Base-by-base conservation (phyloP, 2,888 invertebrate genomes). In the Eupithecia exiguata region DNA sequence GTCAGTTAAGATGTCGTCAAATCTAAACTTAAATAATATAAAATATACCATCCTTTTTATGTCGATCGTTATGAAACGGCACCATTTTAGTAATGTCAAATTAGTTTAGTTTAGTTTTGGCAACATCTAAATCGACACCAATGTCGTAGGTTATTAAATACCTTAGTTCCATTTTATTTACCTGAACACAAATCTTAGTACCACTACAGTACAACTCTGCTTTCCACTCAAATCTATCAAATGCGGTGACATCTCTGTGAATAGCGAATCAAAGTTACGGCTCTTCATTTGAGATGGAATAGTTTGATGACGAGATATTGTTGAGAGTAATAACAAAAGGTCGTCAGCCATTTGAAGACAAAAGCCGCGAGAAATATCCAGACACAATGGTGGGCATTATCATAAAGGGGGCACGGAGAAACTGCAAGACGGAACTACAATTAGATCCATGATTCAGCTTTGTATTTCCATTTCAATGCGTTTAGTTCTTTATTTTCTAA, bases 391-490 rank as follows among this genome's bases (percentile, higher is more conserved):
- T 14, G 36, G 12, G 63, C 36, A 63, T 63, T 58, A 58, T 25
- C 58, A 58, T 58, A 58, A 58, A 25, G 58, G 14, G 25, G 21
- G 10, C 63, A 18, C 38, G 63, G 36, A 36, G 38, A 65, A 25
- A 66, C 66, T 38, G 66, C 66, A 66, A 38, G 5, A 21, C 40
- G 40, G n/a, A 38, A 46, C 38, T 72, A 63, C 46, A 63, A 66
- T 53, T 40, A 61, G 58, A 35, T 70, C 75, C 36, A 63, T 70
- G 75, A 65, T 61, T 61, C 75, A 69, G 70, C 68, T 69, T 43
- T 70, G 69, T 63, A 72, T 77, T 62, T 75, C 76, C 76, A 78
- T 78, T 76, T 74, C 65, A 79, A 77, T 77, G 75, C 72, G 71
- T 70, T 72, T 77, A 72, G 75, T 78, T 70, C 74, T 76, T 76